Conservation (phyloP, 2,113 vertebrate genomes). For the Callionymus lyra region DNA sequence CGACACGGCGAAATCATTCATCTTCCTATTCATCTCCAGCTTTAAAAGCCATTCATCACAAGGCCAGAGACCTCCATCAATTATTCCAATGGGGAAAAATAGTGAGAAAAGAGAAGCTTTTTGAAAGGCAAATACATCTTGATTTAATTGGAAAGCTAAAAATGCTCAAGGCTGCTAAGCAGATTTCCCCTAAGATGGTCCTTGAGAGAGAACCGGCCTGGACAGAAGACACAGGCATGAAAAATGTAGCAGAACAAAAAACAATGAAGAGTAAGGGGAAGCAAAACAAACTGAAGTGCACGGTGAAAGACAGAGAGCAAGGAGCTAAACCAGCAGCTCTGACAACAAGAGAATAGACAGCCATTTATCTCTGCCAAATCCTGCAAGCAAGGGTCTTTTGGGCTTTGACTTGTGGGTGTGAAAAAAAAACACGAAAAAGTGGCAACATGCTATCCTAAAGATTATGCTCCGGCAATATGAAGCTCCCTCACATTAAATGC, state of each 20-base stretch:
- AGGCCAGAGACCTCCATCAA: constrained; percentile 68
- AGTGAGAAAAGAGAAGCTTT: constrained; percentile 47
- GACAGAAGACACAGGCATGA: constrained; percentile 21
- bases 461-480: not conserved
- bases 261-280: constrained; percentile 10
- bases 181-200: constrained; percentile 57
- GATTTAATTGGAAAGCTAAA: constrained; percentile 74
- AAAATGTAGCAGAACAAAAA: constrained; percentile 15
- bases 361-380: constrained; percentile 5
- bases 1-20: constrained; percentile 61
- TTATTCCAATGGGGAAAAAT: constrained; percentile 64
- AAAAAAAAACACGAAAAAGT: constrained; percentile 1
- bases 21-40: constrained; percentile 71
- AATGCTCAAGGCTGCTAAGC: constrained; percentile 52
- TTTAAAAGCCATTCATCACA: constrained; percentile 66
- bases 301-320: constrained; percentile 5
- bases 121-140: constrained; percentile 75
- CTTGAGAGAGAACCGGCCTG: constrained; percentile 33
- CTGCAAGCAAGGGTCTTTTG: not conserved
- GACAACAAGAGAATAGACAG: not conserved
- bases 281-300: constrained; percentile 9
- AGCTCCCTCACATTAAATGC: constrained; percentile 9
- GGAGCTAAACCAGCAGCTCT: constrained; percentile 4
- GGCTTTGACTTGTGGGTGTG: constrained; percentile 13
- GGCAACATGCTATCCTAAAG: not conserved